A percentile compares a stretch with the other conserved stretches of the same genome.
These are phyloP conservation scores for Porphyrio hochstetteri DNA, from an alignment of 2,113 vertebrate genomes.

Conservation along the genomic window DNA sequence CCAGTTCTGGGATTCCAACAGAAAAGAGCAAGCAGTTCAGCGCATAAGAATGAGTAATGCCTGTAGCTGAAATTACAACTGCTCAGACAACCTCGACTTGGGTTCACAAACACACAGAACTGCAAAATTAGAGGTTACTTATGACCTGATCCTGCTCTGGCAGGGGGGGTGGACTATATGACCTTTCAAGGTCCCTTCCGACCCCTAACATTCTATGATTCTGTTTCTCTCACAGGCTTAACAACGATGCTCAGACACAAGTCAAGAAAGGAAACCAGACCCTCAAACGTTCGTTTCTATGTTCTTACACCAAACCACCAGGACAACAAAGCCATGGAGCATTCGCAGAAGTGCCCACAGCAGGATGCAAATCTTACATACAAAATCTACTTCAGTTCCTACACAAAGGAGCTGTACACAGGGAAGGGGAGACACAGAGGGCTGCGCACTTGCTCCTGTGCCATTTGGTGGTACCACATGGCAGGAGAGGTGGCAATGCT, in stretches of 20 bases:
- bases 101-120: neutral
- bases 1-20: neutral
- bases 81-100: neutral
- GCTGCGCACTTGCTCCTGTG: accelerated
- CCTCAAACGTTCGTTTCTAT: neutral
- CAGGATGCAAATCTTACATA: neutral
- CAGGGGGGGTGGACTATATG: no score
- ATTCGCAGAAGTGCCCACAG: neutral
- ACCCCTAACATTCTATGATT: no score
- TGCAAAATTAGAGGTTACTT: neutral
- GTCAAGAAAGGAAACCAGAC: neutral
- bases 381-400: neutral
- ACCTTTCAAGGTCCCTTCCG: no score
- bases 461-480: accelerated
- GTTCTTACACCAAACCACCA: neutral
- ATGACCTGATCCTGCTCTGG: no score
- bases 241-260: neutral
- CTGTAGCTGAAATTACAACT: neutral
- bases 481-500: neutral
- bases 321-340: neutral
- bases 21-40: neutral
- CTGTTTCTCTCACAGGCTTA: neutral
- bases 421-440: accelerated
- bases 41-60: neutral
- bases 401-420: neutral